These are phyloP conservation scores for Arctopsyche grandis DNA, from an alignment of 1,140 invertebrate genomes.

Conservation along the genomic window DNA sequence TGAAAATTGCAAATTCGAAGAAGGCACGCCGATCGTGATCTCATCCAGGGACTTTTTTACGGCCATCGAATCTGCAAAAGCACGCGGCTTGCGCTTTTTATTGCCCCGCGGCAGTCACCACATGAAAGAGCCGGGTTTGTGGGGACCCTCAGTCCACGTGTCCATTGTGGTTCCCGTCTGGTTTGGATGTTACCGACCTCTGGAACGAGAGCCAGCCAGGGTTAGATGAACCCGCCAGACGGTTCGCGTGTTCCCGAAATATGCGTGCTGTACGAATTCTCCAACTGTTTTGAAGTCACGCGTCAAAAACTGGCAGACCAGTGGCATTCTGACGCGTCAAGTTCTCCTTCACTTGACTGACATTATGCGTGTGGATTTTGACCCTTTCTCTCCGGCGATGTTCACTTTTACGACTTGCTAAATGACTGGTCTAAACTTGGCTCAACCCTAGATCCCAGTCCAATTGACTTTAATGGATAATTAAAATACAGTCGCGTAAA, in stretches of 20 bases:
- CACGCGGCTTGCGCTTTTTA: conserved; percentile 9
- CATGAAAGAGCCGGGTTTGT: not conserved
- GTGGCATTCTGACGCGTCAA: not conserved
- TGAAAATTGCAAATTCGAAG: no score
- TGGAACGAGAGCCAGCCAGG: not conserved
- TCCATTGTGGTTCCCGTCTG: not conserved
- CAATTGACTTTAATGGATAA: no score
- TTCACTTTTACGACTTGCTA: no score
- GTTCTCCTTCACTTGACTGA: no score
- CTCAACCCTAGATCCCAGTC: no score
- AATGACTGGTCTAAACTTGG: no score
- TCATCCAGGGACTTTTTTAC: no score
- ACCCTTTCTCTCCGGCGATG: no score
- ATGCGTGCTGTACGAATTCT: not conserved
- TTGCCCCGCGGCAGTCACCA: conserved; percentile 22
- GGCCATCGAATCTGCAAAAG: no score
- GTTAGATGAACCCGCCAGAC: conserved; percentile 12
- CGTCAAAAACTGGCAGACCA: conserved; percentile 3
- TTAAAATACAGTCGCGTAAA: no score
- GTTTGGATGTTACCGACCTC: conserved; percentile 9
- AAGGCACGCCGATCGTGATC: no score
- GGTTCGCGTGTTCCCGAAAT: not conserved
- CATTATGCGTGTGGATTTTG: no score
- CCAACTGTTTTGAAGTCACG: not conserved
- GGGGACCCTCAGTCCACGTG: not conserved